A percentile compares a stretch with the other conserved stretches of the same genome.
phyloP scores from a whole-genome alignment of 2,797 vertebrate genomes.

The Hybognathus amarus region DNA sequence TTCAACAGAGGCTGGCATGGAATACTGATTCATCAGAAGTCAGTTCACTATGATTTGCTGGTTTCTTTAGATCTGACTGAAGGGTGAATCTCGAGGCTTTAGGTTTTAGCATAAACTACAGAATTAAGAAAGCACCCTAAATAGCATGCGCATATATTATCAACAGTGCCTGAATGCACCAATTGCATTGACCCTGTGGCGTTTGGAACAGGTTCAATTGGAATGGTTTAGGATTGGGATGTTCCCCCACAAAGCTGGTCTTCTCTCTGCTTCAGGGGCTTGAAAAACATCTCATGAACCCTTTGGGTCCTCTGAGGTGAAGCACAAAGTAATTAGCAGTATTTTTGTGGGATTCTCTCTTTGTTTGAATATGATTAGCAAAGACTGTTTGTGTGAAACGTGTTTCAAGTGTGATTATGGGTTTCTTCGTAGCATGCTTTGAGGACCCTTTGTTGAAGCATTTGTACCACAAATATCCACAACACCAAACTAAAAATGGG shows the following conservation, averaged over 20 bases:
- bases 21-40: conserved; percentile 39
- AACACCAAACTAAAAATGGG: not conserved
- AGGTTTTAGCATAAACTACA: conserved; percentile 39
- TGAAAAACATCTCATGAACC: conserved; percentile 34
- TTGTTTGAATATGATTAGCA: conserved; percentile 32
- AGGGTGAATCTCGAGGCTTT: conserved; percentile 26
- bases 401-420: conserved; percentile 22
- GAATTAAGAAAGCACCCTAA: conserved; percentile 45
- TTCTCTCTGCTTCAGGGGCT: conserved; percentile 30
- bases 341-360: conserved; percentile 25
- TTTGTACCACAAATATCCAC: not conserved
- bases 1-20: conserved; percentile 24
- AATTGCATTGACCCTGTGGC: conserved; percentile 28
- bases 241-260: conserved; percentile 4
- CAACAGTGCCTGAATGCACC: not conserved
- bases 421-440: conserved; percentile 7
- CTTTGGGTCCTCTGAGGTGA: not conserved
- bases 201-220: conserved; percentile 31
- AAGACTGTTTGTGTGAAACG: not conserved
- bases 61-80: conserved; percentile 32
- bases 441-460: not conserved
- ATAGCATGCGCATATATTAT: conserved; percentile 59
- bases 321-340: conserved; percentile 14
- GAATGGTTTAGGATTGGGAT: conserved; percentile 25
- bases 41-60: not conserved